These are phyloP conservation scores for Leptoclinus maculatus DNA, from an alignment of 2,797 vertebrate species.

Conservation along the genomic window DNA sequence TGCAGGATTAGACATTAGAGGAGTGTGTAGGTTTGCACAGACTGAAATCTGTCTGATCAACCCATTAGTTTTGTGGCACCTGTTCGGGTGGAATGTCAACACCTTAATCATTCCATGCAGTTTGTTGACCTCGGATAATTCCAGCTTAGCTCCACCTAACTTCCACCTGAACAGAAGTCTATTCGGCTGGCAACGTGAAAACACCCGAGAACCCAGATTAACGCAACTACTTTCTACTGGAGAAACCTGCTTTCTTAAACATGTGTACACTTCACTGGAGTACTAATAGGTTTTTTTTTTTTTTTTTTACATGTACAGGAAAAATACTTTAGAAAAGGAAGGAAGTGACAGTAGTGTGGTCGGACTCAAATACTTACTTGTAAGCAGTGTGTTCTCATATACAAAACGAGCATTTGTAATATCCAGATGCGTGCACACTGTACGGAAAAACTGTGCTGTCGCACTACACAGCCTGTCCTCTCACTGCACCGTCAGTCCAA, in stretches of 20 bases:
- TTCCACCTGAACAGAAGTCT: neutral
- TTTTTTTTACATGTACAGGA: neutral
- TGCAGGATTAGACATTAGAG: slow-evolving; percentile 12
- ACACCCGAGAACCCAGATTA: neutral
- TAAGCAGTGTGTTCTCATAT: neutral
- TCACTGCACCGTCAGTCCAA: slow-evolving; percentile 30
- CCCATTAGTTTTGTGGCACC: neutral
- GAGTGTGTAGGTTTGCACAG: slow-evolving; percentile 3
- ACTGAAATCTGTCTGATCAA: slow-evolving; percentile 5
- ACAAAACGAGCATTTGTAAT: slow-evolving; percentile 23
- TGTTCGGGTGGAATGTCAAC: neutral
- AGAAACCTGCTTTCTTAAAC: neutral
- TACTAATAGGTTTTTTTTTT: neutral
- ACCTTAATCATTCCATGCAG: neutral
- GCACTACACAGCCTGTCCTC: slow-evolving; percentile 42
- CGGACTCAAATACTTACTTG: neutral
- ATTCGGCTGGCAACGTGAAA: neutral
- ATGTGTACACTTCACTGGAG: neutral
- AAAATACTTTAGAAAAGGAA: neutral
- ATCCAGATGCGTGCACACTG: slow-evolving; percentile 13
- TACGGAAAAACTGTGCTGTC: slow-evolving; percentile 26
- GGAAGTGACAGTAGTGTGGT: neutral
- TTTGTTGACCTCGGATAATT: neutral
- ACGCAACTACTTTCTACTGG: neutral
- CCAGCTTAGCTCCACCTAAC: neutral